Percentiles rank a stretch among this genome's conserved stretches.
Conservation (phyloP, 2,113 vertebrate species). For the Synodontis membranacea region DNA sequence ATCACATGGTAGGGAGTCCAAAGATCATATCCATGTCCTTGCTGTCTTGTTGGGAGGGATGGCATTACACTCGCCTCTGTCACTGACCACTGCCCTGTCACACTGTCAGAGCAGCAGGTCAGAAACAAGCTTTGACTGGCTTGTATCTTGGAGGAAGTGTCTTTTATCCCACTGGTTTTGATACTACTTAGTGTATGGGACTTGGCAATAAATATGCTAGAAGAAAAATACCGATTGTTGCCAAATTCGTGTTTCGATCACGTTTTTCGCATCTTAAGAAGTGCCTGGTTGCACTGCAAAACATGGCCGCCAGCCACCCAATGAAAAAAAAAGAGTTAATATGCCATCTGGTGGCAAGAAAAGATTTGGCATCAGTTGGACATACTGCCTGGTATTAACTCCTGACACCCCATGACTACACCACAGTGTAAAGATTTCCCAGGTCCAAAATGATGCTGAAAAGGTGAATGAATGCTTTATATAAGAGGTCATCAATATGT, state of each 20-base stretch:
- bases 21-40: background rate
- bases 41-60: background rate
- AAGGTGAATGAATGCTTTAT: background rate
- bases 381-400: background rate
- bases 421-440: background rate
- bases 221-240: background rate
- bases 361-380: background rate
- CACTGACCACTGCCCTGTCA: background rate
- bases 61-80: background rate
- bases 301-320: slow-evolving; percentile 28
- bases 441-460: background rate
- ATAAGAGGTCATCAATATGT: background rate
- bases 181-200: background rate
- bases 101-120: background rate
- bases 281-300: slow-evolving; percentile 24
- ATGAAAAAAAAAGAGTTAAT: background rate
- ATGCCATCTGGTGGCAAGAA: slow-evolving; percentile 27
- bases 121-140: background rate
- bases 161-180: background rate
- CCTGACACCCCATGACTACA: background rate
- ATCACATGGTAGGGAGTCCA: background rate
- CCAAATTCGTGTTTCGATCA: background rate
- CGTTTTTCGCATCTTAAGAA: slow-evolving; percentile 5
- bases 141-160: background rate
- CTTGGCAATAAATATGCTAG: background rate